phyloP scores from a whole-genome alignment of 2,113 vertebrate genomes.

The Epinephelus cyanopodus region DNA sequence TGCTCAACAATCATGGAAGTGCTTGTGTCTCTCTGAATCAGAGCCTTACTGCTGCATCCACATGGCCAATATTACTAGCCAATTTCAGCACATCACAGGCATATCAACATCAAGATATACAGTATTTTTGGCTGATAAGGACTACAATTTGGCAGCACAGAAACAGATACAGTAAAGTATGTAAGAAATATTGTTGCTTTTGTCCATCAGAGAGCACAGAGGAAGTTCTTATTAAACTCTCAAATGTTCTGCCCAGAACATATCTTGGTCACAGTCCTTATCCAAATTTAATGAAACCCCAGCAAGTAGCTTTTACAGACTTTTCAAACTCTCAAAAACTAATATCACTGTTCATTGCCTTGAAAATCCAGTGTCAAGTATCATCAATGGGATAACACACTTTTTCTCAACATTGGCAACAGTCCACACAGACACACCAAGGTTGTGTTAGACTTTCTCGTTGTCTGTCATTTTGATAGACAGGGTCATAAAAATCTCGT shows the following conservation, averaged over 20 bases:
- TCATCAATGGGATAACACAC: not conserved
- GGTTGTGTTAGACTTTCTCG: too few species aligned
- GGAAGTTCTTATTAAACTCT: not conserved
- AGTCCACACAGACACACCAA: not conserved
- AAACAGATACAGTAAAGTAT: not conserved
- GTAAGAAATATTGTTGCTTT: not conserved
- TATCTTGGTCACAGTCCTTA: too few species aligned
- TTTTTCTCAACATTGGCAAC: not conserved
- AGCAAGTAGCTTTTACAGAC: too few species aligned
- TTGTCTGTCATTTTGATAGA: too few species aligned
- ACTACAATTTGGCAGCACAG: not conserved
- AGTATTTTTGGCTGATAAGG: not conserved
- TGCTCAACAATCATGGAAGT: constrained; percentile 21
- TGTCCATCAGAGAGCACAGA: not conserved
- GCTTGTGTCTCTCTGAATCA: constrained; percentile 8
- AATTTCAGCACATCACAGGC: not conserved
- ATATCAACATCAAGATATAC: not conserved
- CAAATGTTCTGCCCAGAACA: too few species aligned
- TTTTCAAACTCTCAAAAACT: too few species aligned
- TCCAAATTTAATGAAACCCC: too few species aligned
- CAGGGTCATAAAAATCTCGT: too few species aligned
- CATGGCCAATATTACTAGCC: not conserved
- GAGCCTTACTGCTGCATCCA: not conserved
- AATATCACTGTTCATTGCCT: not conserved
- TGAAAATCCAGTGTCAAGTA: not conserved